Evolutionary conservation across 2,113 vertebrate genomes (phyloP).

Genomic region (Anseranas semipalmata): DNA sequence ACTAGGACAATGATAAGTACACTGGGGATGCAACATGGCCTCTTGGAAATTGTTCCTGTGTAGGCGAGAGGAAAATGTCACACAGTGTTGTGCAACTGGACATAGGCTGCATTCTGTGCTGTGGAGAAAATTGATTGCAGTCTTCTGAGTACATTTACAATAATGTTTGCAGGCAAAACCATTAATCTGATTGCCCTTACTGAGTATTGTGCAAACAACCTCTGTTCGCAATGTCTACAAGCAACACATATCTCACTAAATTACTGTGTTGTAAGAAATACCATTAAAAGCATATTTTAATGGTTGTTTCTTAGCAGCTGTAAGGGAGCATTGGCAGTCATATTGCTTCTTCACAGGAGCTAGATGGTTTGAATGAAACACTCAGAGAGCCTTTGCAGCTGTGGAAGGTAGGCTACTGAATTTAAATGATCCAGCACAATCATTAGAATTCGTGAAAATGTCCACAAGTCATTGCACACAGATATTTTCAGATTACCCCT

Average conservation of each 20-base stretch:
- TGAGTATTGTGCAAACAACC: background rate
- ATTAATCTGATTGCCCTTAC: constrained; percentile 16
- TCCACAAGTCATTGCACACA: background rate
- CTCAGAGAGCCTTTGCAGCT: constrained; percentile 19
- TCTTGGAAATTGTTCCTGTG: background rate
- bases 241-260: background rate
- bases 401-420: background rate
- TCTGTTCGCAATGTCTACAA: background rate
- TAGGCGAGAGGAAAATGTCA: background rate
- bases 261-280: background rate
- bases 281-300: constrained; percentile 31
- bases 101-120: background rate
- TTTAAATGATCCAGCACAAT: background rate
- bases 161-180: background rate
- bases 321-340: background rate
- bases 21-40: background rate
- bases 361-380: background rate
- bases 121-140: constrained; percentile 1
- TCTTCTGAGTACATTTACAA: background rate
- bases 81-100: background rate
- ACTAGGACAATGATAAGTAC: background rate
- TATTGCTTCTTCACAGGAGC: background rate
- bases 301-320: background rate
- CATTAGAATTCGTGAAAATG: constrained; percentile 25
- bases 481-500: constrained; percentile 10